Base-by-base conservation (phyloP, 2,797 vertebrate genomes). In the Pyrocephalus nanus region DNA sequence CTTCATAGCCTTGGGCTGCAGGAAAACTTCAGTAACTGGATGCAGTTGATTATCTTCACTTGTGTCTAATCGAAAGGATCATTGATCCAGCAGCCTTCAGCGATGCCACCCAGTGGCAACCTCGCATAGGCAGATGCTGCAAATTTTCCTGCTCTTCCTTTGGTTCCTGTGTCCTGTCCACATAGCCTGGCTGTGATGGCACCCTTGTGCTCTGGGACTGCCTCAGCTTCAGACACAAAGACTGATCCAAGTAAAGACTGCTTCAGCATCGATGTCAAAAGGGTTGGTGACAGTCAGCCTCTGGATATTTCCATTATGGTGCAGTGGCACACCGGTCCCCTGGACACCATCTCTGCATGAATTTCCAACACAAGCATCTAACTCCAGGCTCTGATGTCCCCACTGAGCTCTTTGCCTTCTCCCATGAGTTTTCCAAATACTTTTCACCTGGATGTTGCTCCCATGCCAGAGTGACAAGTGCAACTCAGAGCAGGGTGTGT, bases 71-170 rank as follows among this genome's bases (percentile, higher is more conserved):
- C 9, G 53, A 36, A 81, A 82, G 69, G 71, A 43, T 69, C 67
- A 77, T 34, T 74, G 86, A 62, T 51, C 65, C 72, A 45, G 38
- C 81, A 82, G 74, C 72, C 72, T 95, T 87, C 88, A 86, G 91
- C 80, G 70, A 88, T 95, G 90, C 79, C 91, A 96, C 88, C 92
- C 94, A 82, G 91, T 92, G 95, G 80, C 77, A 94, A 61, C 30
- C 45, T 64, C 22, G 50, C 72, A 17, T 2, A 50, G 38, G 73
- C 76, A 93, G 73, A 34, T 53, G 26, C 9, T 40, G 34, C 51
- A 30, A 2, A 30, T 71, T 45, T 57, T 43, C 50, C 72, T 62
- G 11, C 42, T 81, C 43, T 38, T 34, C 8, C 0, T 8, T 7
- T 15, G 19, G 23, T 34, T 91, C 86, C 78, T 72, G 69, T 17